A percentile compares a stretch with the other conserved stretches of the same genome.
Evolutionary conservation across 2,113 vertebrate species (phyloP).

Genomic region (Aegotheles bennettii): DNA sequence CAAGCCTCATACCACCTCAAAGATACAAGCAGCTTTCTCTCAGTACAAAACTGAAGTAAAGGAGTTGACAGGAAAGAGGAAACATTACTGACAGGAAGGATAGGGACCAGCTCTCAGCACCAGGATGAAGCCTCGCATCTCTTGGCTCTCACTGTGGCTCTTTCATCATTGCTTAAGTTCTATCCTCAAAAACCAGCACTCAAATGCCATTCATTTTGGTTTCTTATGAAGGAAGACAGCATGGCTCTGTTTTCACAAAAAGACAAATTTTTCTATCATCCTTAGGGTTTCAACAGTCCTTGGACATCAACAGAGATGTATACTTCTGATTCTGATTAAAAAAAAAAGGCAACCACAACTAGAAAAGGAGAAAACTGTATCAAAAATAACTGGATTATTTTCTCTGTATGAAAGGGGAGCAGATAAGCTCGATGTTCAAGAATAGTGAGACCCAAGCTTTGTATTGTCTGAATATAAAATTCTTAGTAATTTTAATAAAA

Average conservation of each 20-base stretch:
- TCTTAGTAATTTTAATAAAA: conserved; percentile 41
- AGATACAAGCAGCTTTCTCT: neutral
- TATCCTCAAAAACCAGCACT: neutral
- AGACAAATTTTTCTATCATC: neutral
- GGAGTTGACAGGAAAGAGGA: neutral
- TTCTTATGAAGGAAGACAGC: neutral
- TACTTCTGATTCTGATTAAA: neutral
- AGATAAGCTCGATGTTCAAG: conserved; percentile 1
- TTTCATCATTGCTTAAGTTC: conserved; percentile 6
- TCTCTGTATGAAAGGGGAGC: neutral
- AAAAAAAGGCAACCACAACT: neutral
- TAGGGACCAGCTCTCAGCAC: neutral
- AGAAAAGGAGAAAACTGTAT: neutral
- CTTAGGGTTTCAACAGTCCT: conserved; percentile 21
- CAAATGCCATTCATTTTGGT: neutral
- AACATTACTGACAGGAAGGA: neutral
- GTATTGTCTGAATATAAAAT: conserved; percentile 4
- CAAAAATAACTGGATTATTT: conserved; percentile 35
- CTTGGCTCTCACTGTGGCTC: neutral
- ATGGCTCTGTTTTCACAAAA: conserved; percentile 25
- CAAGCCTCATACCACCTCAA: neutral
- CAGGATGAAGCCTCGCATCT: neutral
- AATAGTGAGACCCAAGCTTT: conserved; percentile 12
- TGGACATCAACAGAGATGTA: conserved; percentile 9
- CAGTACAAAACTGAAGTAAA: neutral